Conservation (phyloP, 1,140 invertebrate species). For the Drosophila fuyamai region DNA sequence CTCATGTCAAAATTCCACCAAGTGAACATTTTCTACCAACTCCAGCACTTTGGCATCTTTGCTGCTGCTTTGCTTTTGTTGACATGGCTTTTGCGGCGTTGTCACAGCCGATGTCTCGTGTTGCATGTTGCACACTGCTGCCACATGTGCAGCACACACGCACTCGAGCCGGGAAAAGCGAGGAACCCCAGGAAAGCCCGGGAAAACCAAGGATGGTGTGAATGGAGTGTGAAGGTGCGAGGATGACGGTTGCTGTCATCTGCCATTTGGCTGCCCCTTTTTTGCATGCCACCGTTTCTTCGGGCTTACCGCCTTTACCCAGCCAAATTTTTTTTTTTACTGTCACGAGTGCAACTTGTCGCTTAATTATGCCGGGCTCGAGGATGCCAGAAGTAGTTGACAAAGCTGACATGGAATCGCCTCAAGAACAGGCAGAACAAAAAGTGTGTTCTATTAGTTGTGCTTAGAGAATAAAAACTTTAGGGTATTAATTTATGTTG, state of each 20-base stretch:
- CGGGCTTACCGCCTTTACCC: conserved; percentile 19
- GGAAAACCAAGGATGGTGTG: conserved; percentile 24
- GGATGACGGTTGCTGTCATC: conserved; percentile 69
- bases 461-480: neutral
- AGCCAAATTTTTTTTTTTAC: conserved; percentile 42
- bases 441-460: neutral
- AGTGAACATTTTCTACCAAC: conserved; percentile 46
- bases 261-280: conserved; percentile 54
- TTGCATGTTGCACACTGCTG: conserved; percentile 55
- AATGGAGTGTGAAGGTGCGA: conserved; percentile 52
- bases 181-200: neutral
- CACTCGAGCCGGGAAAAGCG: neutral
- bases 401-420: conserved; percentile 41
- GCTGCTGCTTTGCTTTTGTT: conserved; percentile 62
- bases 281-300: conserved; percentile 60
- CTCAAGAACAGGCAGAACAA: neutral
- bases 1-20: conserved; percentile 39
- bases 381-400: conserved; percentile 53
- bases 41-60: conserved; percentile 46
- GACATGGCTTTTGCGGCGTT: conserved; percentile 75
- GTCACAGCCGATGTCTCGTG: conserved; percentile 77
- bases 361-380: conserved; percentile 66
- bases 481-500: too few species aligned
- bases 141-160: conserved; percentile 25
- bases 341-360: conserved; percentile 61